These are phyloP conservation scores for Aphelocoma coerulescens DNA, from an alignment of 2,113 vertebrate genomes.

Conservation along the genomic window DNA sequence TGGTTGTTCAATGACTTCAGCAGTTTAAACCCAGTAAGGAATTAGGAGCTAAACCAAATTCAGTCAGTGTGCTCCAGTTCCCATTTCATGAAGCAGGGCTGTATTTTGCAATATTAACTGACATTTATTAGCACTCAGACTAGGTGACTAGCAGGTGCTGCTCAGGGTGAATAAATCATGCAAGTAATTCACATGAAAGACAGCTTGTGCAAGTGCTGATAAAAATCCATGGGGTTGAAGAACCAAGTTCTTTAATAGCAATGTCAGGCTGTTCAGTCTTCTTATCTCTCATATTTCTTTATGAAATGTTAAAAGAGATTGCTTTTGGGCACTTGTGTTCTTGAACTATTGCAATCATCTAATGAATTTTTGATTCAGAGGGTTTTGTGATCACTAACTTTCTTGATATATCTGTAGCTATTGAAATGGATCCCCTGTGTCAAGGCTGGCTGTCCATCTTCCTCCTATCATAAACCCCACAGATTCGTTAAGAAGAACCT, in stretches of 20 bases:
- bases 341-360: constrained; percentile 34
- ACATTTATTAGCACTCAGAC: neutral
- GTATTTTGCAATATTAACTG: neutral
- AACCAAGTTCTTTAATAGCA: constrained; percentile 42
- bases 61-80: neutral
- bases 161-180: constrained; percentile 44
- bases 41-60: neutral
- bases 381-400: constrained; percentile 38
- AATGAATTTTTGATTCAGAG: constrained; percentile 60
- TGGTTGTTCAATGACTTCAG: neutral
- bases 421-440: constrained; percentile 34
- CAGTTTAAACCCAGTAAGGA: neutral
- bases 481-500: constrained; percentile 1
- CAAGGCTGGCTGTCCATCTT: constrained; percentile 16
- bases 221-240: neutral
- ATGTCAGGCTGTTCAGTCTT: constrained; percentile 14
- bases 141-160: neutral
- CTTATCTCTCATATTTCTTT: constrained; percentile 45
- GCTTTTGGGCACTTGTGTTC: constrained; percentile 55
- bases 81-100: neutral
- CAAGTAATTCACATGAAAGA: neutral
- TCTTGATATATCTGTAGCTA: neutral
- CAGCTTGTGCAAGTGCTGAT: neutral
- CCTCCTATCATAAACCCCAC: constrained; percentile 1
- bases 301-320: constrained; percentile 48